phyloP scores from a whole-genome alignment of 2,113 vertebrate species.

The Neopipo cinnamomea region DNA sequence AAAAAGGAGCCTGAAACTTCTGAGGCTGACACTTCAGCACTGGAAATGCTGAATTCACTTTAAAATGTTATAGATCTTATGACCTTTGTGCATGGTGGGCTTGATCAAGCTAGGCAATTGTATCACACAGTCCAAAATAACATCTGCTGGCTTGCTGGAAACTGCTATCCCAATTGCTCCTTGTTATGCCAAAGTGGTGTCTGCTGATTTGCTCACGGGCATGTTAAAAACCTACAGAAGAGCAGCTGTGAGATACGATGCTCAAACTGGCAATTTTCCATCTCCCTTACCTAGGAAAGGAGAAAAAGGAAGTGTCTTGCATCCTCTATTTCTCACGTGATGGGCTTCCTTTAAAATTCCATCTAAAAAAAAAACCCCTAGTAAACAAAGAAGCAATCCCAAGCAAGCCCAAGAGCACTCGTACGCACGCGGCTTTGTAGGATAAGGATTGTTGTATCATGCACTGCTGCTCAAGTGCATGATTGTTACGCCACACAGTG shows the following conservation, averaged over 20 bases:
- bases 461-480: neutral
- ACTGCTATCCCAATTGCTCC: neutral
- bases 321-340: neutral
- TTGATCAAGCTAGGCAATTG: neutral
- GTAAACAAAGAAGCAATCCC: neutral
- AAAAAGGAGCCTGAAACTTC: neutral
- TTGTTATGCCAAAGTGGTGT: neutral
- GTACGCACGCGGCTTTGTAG: rapidly evolving
- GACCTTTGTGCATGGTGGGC: neutral
- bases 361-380: neutral
- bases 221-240: neutral
- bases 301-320: neutral
- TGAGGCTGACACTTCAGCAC: neutral
- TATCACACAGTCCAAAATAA: neutral
- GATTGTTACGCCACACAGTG: neutral
- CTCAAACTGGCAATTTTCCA: neutral
- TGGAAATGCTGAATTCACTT: neutral
- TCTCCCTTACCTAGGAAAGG: neutral
- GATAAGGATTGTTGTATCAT: neutral
- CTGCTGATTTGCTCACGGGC: neutral
- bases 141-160: neutral
- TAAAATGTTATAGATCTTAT: rapidly evolving
- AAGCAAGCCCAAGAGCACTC: neutral
- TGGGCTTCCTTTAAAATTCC: neutral
- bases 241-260: neutral